Evolutionary conservation across 2,113 vertebrate species (phyloP).

Genomic region (Tonatia bakeri): DNA sequence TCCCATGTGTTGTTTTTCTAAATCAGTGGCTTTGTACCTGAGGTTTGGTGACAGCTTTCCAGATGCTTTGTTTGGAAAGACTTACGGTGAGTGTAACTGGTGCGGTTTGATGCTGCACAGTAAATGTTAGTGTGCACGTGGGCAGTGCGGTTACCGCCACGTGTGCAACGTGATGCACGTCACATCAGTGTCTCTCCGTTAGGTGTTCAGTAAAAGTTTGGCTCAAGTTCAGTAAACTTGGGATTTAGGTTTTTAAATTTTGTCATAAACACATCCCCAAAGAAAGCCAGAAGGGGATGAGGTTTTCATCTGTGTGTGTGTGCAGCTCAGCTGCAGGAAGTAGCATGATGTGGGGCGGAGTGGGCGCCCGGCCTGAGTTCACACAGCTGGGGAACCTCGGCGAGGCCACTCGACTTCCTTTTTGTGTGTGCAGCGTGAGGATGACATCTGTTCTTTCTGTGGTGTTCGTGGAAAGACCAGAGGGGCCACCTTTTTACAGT

Average conservation of each 20-base stretch:
- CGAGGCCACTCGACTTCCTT: neutral
- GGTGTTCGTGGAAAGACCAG: neutral
- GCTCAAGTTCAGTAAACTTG: neutral
- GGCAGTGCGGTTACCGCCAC: neutral
- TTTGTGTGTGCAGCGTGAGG: neutral
- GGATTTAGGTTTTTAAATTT: neutral
- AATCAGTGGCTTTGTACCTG: neutral
- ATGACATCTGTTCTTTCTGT: neutral
- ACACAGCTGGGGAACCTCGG: neutral
- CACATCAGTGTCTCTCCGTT: neutral
- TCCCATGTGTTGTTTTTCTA: neutral
- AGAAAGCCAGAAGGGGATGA: neutral
- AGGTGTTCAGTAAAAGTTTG: neutral
- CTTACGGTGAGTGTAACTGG: neutral
- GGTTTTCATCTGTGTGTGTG: neutral
- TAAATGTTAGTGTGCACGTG: neutral
- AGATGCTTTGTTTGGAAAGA: neutral
- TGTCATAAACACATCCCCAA: neutral
- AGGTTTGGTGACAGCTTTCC: neutral
- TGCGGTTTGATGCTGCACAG: neutral
- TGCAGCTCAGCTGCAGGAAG: neutral
- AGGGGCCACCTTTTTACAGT: neutral
- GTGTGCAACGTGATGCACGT: neutral
- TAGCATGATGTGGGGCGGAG: fast-evolving
- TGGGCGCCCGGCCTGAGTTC: neutral